Base-by-base conservation (phyloP, 2,113 vertebrate genomes). In the Drymodes brunneopygia region DNA sequence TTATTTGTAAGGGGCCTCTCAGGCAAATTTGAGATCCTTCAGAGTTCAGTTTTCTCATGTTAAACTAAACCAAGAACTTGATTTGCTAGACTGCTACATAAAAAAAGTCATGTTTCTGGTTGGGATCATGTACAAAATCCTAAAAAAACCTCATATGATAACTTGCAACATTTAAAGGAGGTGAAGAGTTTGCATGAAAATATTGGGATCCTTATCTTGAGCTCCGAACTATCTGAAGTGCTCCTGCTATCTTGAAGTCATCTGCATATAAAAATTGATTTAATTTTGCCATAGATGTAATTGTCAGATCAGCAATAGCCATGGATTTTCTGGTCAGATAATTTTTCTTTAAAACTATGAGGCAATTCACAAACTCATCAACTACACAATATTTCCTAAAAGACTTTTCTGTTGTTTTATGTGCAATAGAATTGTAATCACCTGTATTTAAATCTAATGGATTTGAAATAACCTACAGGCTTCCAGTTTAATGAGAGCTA, bases 391-490 rank as follows among this genome's bases (percentile, higher is more conserved):
- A 97, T 98, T 97, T 97, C 97, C 95, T 97, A 97, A 98, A 96
- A 96, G 98, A 98, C 98, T 98, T 98, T 97, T 98, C 96, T 97
- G 98, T 98, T 98, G 98, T 98, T 98, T 97, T 97, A 97, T 65
- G 90, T 96, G 96, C 97, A 96, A 94, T 95, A 96, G 98, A 98
- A 98, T 98, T 98, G 98, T 98, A 98, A 98, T 99, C 98, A 99
- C 98, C 98, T 99, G 98, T 98, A 98, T 99, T 99, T 99, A 99
- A 98, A 99, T 98, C 97, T 98, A 99, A 99, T 99, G 98, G 98
- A 98, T 99, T 99, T 98, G 97, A 99, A 99, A 99, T 98, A 99
- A 98, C 98, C 98, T 98, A 98, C 98, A 97, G 98, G 97, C 98
- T 98, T 97, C 91, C 97, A 97, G 98, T 99, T 99, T 99, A 99